Conservation (phyloP, 2,888 invertebrate species). For the Boloria euphrosyne region DNA sequence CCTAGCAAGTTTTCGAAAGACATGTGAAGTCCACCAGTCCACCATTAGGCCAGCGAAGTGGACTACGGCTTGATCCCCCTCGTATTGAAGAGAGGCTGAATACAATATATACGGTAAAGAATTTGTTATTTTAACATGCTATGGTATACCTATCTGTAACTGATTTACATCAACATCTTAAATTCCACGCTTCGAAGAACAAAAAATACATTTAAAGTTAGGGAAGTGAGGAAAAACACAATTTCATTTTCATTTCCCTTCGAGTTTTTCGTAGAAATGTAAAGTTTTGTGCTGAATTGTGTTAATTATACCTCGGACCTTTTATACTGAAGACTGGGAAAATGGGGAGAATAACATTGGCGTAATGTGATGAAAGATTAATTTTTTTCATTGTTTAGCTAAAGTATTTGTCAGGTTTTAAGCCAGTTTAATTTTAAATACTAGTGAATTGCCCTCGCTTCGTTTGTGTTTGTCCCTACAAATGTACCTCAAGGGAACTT, state of each 20-base stretch:
- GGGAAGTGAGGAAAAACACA: slow-evolving; percentile 22
- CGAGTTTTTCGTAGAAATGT: slow-evolving; percentile 30
- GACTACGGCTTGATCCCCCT: too few relatives aligned
- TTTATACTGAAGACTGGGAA: slow-evolving; percentile 24
- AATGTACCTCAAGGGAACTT: too few relatives aligned
- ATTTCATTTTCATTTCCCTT: slow-evolving; percentile 31
- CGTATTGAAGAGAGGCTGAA: too few relatives aligned
- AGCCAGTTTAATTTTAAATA: too few relatives aligned
- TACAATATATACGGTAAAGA: too few relatives aligned
- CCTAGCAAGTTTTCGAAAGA: too few relatives aligned
- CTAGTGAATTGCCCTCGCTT: too few relatives aligned
- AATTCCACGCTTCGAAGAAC: slow-evolving; percentile 21
- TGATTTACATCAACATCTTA: slow-evolving; percentile 20
- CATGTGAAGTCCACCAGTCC: too few relatives aligned
- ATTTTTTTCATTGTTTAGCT: slow-evolving; percentile 14
- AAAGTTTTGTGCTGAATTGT: slow-evolving; percentile 33
- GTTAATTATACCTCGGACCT: slow-evolving; percentile 31
- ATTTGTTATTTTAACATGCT: not conserved
- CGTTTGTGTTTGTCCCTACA: too few relatives aligned
- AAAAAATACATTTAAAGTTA: slow-evolving; percentile 20
- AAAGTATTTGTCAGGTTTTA: not conserved
- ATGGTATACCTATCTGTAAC: not conserved
- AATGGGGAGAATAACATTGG: slow-evolving; percentile 7
- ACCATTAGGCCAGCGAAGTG: too few relatives aligned
- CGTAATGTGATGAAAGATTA: slow-evolving; percentile 18